phyloP scores from a whole-genome alignment of 2,888 invertebrate species.

The Macaria liturata region DNA sequence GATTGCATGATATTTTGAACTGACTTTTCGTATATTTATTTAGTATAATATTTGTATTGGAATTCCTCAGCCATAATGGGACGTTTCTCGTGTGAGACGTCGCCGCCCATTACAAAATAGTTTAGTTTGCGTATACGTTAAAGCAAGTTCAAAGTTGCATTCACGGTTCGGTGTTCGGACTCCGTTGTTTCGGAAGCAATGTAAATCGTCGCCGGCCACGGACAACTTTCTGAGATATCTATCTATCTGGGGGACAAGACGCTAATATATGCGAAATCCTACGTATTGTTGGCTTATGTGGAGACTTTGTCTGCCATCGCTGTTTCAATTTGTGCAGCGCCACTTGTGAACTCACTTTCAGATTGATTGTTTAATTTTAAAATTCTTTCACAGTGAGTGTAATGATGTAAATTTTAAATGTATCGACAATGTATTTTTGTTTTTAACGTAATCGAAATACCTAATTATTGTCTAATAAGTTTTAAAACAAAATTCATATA shows the following conservation, averaged over 20 bases:
- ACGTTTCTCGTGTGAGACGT: too few species aligned
- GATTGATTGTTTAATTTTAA: conserved; percentile 1
- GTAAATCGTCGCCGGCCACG: conserved; percentile 73
- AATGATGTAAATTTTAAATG: too few species aligned
- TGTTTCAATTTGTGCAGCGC: conserved; percentile 65
- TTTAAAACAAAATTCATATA: too few species aligned
- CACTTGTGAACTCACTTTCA: conserved; percentile 49
- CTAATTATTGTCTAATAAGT: too few species aligned
- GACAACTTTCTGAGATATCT: conserved; percentile 71
- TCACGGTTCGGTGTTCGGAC: conserved; percentile 55
- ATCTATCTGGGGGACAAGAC: conserved; percentile 79
- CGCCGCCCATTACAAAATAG: conserved; percentile 41
- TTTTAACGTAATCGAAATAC: too few species aligned
- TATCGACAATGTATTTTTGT: too few species aligned
- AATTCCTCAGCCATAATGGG: too few species aligned
- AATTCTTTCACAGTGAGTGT: too few species aligned
- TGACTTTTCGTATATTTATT: too few species aligned
- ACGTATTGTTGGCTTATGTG: conserved; percentile 77
- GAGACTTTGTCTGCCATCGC: conserved; percentile 58
- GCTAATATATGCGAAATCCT: conserved; percentile 80
- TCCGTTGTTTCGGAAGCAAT: conserved; percentile 75
- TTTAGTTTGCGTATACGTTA: conserved; percentile 44
- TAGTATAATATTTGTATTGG: too few species aligned
- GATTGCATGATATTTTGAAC: too few species aligned
- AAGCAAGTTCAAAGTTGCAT: conserved; percentile 44